A percentile compares a stretch with the other conserved stretches of the same genome.
Evolutionary conservation across 2,888 invertebrate species (phyloP).

Genomic region (Rotaria macrura): DNA sequence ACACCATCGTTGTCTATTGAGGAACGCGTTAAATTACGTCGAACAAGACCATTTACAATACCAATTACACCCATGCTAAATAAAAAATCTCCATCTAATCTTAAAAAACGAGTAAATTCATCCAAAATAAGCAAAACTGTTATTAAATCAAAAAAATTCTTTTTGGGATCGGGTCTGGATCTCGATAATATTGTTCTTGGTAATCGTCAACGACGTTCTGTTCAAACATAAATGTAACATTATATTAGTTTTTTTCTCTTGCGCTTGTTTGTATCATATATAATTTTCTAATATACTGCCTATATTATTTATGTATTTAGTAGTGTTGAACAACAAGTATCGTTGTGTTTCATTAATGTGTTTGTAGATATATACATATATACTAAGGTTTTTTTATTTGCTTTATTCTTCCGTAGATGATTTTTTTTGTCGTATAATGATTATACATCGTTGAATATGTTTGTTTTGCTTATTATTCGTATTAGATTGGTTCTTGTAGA

Average conservation of each 20-base stretch:
- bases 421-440: background rate
- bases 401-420: background rate
- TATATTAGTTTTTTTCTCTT: too few relatives aligned
- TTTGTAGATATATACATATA: background rate
- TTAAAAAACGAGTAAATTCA: background rate
- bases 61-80: background rate
- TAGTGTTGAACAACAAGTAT: background rate
- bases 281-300: background rate
- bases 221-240: background rate
- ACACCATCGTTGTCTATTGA: background rate
- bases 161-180: slow-evolving; percentile 10
- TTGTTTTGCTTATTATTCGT: background rate
- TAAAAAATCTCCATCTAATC: background rate
- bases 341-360: background rate
- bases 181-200: background rate
- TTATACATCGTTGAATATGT: background rate
- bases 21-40: slow-evolving; percentile 13
- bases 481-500: background rate
- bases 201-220: slow-evolving; percentile 6
- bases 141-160: background rate
- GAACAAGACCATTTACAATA: background rate
- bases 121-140: background rate
- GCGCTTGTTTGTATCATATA: background rate
- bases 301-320: background rate
- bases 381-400: background rate